phyloP scores from a whole-genome alignment of 2,797 vertebrate species.

The Iguana delicatissima region DNA sequence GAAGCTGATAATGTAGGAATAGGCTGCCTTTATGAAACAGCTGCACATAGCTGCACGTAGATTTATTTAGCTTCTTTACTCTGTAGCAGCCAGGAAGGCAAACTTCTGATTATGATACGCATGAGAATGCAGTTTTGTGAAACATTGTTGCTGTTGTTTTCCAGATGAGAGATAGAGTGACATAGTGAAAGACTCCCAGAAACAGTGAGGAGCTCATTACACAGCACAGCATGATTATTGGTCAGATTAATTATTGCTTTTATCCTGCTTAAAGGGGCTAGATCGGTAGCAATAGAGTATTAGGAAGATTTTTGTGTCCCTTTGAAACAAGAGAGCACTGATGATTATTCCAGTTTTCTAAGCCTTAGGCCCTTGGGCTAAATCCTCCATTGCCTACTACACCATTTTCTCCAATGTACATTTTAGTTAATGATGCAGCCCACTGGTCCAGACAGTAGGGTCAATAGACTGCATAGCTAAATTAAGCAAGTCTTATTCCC shows the following conservation, averaged over 20 bases:
- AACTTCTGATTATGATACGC: conserved; percentile 60
- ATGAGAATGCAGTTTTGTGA: conserved; percentile 53
- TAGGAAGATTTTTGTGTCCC: conserved; percentile 39
- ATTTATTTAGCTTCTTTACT: conserved; percentile 64
- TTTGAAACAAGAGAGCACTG: conserved; percentile 44
- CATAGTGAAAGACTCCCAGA: conserved; percentile 47
- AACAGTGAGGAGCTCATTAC: conserved; percentile 45
- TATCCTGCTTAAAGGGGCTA: conserved; percentile 51
- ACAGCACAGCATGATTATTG: conserved; percentile 17
- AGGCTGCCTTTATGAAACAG: conserved; percentile 31
- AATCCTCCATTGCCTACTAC: neutral
- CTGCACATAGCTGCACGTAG: conserved; percentile 55
- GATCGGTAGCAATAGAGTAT: conserved; percentile 24
- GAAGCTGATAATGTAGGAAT: neutral
- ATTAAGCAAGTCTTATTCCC: conserved; percentile 54
- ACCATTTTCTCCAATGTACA: conserved; percentile 35
- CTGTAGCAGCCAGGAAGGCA: conserved; percentile 65
- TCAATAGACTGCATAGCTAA: conserved; percentile 40
- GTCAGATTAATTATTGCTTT: conserved; percentile 33
- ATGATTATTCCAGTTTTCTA: conserved; percentile 25
- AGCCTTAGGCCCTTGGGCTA: conserved; percentile 24
- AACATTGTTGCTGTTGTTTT: conserved; percentile 61
- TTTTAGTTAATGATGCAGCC: conserved; percentile 57
- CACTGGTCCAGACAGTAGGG: conserved; percentile 23
- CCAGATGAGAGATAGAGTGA: conserved; percentile 38